These are phyloP conservation scores for Enteromius mattozi DNA, from an alignment of 2,797 vertebrate genomes.

Conservation along the genomic window DNA sequence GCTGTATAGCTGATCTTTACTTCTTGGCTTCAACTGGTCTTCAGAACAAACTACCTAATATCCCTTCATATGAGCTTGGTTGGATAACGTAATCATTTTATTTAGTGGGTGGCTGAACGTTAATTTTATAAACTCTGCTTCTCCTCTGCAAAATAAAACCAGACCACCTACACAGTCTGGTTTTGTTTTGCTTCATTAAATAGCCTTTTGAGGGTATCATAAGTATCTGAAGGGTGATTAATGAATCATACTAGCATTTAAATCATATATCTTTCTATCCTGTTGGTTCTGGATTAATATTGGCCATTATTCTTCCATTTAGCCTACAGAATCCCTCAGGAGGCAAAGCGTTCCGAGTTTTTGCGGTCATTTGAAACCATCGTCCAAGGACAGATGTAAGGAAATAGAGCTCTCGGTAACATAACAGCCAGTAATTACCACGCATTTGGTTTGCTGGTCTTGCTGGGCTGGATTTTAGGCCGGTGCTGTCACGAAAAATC, in stretches of 20 bases:
- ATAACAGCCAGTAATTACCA: conserved; percentile 64
- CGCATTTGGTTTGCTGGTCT: conserved; percentile 37
- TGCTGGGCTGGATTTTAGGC: conserved; percentile 56
- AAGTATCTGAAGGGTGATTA: conserved; percentile 13
- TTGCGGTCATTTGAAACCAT: conserved; percentile 89
- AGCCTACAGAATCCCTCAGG: conserved; percentile 89
- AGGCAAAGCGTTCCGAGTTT: conserved; percentile 96
- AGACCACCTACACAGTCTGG: conserved; percentile 51
- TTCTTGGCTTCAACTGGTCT: conserved; percentile 10
- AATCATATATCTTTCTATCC: conserved; percentile 16
- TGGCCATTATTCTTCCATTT: conserved; percentile 61
- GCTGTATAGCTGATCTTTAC: conserved; percentile 23
- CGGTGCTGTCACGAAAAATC: conserved; percentile 50
- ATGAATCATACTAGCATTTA: conserved; percentile 39
- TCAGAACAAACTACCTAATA: conserved; percentile 34
- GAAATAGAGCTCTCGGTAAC: conserved; percentile 51
- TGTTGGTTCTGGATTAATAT: conserved; percentile 36
- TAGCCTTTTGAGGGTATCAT: conserved; percentile 2
- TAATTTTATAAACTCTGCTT: conserved; percentile 15
- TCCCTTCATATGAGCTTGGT: conserved; percentile 12
- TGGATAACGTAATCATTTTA: conserved; percentile 12
- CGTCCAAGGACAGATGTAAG: conserved; percentile 60
- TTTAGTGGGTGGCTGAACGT: conserved; percentile 17
- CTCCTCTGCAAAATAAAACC: conserved; percentile 6
- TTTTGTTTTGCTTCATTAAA: conserved; percentile 23